phyloP scores from a whole-genome alignment of 2,888 invertebrate species.

The Tortrix viridana region DNA sequence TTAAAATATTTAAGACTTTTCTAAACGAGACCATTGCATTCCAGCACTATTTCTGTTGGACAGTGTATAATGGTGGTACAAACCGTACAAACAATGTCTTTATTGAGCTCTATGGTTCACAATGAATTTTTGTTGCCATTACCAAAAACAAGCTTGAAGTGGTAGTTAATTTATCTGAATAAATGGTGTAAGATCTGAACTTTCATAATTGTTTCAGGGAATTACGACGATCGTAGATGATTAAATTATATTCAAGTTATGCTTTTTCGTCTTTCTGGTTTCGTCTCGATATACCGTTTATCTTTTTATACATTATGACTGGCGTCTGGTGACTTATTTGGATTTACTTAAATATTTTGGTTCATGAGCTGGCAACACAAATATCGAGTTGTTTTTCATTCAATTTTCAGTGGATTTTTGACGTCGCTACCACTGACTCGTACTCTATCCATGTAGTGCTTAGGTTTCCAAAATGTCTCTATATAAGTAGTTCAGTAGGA shows the following conservation, averaged over 20 bases:
- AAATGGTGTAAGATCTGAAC: no score
- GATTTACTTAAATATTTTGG: neutral
- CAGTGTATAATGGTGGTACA: no score
- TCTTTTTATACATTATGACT: neutral
- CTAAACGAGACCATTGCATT: constrained; percentile 29
- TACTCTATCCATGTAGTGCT: constrained; percentile 74
- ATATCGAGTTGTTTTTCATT: constrained; percentile 79
- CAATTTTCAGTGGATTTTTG: constrained; percentile 79
- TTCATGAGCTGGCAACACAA: constrained; percentile 54
- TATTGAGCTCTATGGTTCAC: neutral
- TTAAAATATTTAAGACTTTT: constrained; percentile 24
- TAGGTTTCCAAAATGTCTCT: constrained; percentile 74
- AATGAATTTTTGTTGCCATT: constrained; percentile 3
- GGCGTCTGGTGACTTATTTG: no score
- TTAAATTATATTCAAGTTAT: no score
- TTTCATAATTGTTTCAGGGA: neutral
- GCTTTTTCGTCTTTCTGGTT: no score
- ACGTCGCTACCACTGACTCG: constrained; percentile 75
- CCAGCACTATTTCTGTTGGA: neutral
- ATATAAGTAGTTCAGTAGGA: constrained; percentile 72
- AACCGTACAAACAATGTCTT: neutral
- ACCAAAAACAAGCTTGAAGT: neutral
- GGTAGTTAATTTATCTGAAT: no score
- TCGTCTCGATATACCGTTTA: neutral
- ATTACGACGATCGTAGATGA: no score